Evolutionary conservation across 2,797 vertebrate species (phyloP), one percentile per base, ranked within the genome.

Genomic region (Cyclura pinguis): DNA sequence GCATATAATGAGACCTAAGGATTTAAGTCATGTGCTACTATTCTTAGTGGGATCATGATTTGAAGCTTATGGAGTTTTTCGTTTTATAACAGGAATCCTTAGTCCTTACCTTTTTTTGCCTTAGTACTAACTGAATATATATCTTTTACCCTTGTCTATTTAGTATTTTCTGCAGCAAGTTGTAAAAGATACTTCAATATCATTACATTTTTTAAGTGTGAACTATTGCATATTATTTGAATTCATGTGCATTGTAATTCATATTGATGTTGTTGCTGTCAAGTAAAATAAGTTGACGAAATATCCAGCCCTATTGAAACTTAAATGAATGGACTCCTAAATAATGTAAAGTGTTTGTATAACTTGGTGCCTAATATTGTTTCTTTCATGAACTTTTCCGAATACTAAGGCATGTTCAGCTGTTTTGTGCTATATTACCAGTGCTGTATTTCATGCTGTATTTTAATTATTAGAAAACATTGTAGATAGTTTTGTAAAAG

Each of bases 91-190:
- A 13, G 20, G 6, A 83, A 16, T 74, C 7, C n/a, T 84, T 10
- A 38, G 8, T 89, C 2, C 42, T 38, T 88, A 20, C 1, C 64
- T 27, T 67, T 67, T 64, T 67, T 94, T 94, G 91, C 16, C 90
- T 84, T 95, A 14, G 91, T n/a, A 92, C 83, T 89, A 87, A 5
- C 67, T 88, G 57, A 92, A 64, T 32, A 14, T 80, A 92, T 85
- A 90, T 92, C 78, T 64, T 80, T 9, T 92, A 78, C 0, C 1
- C 81, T 93, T 92, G 82, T 72, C 57, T 91, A 90, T 94, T 91
- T 92, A 72, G 80, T 67, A 24, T 93, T 89, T 84, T 87, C 1
- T 73, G 80, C 52, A 91, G 84, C 57, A 92, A 94, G 47, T 88
- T 88, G 50, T 27, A 82, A 87, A 69, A 88, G 91, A 80, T 87